A percentile compares a stretch with the other conserved stretches of the same genome.
These are phyloP conservation scores for Drosophila robusta DNA, from an alignment of 2,888 invertebrate species.

Conservation along the genomic window DNA sequence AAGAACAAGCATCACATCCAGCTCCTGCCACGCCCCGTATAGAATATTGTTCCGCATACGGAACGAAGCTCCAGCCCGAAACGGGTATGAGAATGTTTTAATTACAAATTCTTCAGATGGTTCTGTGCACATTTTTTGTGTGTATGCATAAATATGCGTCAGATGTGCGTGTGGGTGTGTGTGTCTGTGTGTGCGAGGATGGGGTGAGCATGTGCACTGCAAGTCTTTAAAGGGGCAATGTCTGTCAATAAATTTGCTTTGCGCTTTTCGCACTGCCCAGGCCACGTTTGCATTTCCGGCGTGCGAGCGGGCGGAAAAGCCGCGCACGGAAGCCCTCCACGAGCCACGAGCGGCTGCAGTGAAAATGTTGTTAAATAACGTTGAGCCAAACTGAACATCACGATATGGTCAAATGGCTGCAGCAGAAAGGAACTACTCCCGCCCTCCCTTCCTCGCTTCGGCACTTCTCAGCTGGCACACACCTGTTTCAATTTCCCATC, in stretches of 20 bases:
- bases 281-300: constrained; percentile 67
- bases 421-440: constrained; percentile 4
- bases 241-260: constrained; percentile 67
- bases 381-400: constrained; percentile 11
- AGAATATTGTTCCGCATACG: constrained; percentile 17
- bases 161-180: constrained; percentile 9
- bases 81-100: constrained; percentile 60
- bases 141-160: constrained; percentile 52
- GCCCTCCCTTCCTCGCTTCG: no score
- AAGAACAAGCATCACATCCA: not conserved
- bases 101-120: constrained; percentile 72
- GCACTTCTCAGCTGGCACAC: constrained; percentile 9
- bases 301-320: constrained; percentile 34
- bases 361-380: constrained; percentile 56
- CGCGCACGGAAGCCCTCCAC: constrained; percentile 34
- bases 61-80: constrained; percentile 12
- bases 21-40: not conserved
- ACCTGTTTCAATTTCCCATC: constrained; percentile 51
- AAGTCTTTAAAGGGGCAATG: constrained; percentile 48
- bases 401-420: constrained; percentile 35
- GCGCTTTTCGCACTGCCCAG: constrained; percentile 21
- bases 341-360: constrained; percentile 5
- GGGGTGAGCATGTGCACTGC: constrained; percentile 13
- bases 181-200: not conserved
- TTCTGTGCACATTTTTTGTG: constrained; percentile 43